Percentiles rank a stretch among this genome's conserved stretches.
Conservation (phyloP, 2,888 invertebrate species). For the Eupithecia exiguata region DNA sequence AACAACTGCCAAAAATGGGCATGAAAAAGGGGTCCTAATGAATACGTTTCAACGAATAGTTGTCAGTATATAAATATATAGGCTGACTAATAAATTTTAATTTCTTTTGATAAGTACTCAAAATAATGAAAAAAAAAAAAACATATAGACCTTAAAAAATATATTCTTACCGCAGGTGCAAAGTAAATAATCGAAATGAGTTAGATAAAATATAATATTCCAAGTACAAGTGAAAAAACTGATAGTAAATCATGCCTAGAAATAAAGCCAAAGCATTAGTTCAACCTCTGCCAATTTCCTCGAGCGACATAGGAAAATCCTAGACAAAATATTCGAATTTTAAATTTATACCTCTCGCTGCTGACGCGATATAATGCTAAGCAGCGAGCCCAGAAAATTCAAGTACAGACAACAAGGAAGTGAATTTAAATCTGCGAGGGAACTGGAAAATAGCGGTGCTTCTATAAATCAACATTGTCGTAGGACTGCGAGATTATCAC, state of each 20-base stretch:
- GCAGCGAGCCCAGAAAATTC: slow-evolving; percentile 38
- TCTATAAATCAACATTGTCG: slow-evolving; percentile 31
- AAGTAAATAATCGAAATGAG: not conserved
- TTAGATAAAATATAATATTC: not conserved
- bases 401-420: slow-evolving; percentile 58
- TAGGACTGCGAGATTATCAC: slow-evolving; percentile 1
- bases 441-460: slow-evolving; percentile 63
- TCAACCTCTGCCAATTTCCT: slow-evolving; percentile 25
- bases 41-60: not conserved
- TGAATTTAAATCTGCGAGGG: slow-evolving; percentile 67
- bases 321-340: slow-evolving; percentile 39
- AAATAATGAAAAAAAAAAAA: too few relatives aligned
- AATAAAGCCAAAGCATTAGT: not conserved
- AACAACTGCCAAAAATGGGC: slow-evolving; percentile 2
- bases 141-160: too few relatives aligned
- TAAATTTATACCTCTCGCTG: slow-evolving; percentile 35
- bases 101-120: too few relatives aligned
- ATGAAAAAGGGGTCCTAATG: not conserved
- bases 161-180: not conserved
- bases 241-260: not conserved
- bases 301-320: slow-evolving; percentile 24
- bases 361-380: slow-evolving; percentile 39
- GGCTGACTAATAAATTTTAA: not conserved
- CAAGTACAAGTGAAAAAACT: not conserved
- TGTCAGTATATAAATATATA: not conserved